Base-by-base conservation (phyloP, 2,888 invertebrate species). In the Athalia cordata region DNA sequence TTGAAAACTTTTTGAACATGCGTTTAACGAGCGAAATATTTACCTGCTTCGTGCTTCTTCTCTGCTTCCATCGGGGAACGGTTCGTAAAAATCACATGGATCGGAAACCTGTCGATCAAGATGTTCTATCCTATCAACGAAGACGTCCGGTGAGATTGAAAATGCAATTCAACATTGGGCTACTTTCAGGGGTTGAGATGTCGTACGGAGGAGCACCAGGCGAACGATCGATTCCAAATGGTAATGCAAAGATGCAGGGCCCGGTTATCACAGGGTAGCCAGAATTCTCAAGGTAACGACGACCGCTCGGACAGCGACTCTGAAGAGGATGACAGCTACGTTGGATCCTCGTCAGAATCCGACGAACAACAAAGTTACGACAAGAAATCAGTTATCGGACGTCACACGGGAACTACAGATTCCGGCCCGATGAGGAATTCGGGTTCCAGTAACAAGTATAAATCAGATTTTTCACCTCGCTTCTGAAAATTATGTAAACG, bases 211-310 rank as follows among this genome's bases (percentile, higher is more conserved):
- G 93, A 93, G 77, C 92, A 93, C 45, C 91, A 92, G n/a, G 91
- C 92, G 78, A 93, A 93, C 82, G 91, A 92, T 15, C 92, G 93
- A 77, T 87, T 94, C 4, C 93, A 92, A 81, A 91, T 90, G 68
- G 91, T 93, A 7, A 92, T 93, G 81, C 91, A 91, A 80, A 92
- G 89, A 74, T 94, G 94, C 81, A 90, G 92, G 84, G 92, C 84
- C 78, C 85, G 86, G 8, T 9, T 75, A 29, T 7, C 62, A 6
- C 50, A 75, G 1, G 79, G 80, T n/a, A 29, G 45, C 64, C 8
- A 79, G 91, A 66, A 91, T 84, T 81, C 74, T 77, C 85, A 85
- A 52, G 80, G 70, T 78, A 85, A 85, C 52, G 86, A 89, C 0
- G 85, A 83, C 55, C 81, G 82, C 68, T 81, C 80, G 61, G 81